Conservation (phyloP, 1,140 invertebrate genomes). For the Hylaeus anthracinus region DNA sequence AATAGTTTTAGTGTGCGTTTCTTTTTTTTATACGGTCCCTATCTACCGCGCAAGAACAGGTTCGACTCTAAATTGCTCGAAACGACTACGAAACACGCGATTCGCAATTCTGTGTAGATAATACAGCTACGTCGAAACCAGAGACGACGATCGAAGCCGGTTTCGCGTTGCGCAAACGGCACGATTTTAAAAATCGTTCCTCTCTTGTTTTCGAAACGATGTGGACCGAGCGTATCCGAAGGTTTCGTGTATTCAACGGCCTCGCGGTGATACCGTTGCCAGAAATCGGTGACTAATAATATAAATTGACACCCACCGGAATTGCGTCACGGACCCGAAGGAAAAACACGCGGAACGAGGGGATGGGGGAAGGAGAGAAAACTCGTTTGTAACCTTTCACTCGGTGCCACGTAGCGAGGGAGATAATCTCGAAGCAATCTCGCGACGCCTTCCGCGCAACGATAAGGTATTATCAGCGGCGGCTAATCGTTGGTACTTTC, state of each 20-base stretch:
- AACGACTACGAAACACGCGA: too few species aligned
- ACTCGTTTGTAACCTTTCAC: constrained; percentile 66
- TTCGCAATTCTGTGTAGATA: too few species aligned
- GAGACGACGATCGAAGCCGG: not conserved
- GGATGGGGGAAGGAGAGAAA: constrained; percentile 26
- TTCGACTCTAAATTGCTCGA: too few species aligned
- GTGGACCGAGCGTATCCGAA: too few species aligned
- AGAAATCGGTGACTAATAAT: constrained; percentile 49
- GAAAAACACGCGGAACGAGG: constrained; percentile 11
- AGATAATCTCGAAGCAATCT: constrained; percentile 52
- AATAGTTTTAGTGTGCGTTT: too few species aligned
- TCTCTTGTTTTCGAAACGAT: not conserved
- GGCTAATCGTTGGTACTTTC: constrained; percentile 28
- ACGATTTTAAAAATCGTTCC: not conserved
- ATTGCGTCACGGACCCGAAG: constrained; percentile 43
- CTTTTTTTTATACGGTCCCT: too few species aligned
- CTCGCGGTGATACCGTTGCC: constrained; percentile 29
- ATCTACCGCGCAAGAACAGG: too few species aligned
- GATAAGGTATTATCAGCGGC: constrained; percentile 48
- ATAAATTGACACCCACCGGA: constrained; percentile 68
- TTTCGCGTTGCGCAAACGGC: not conserved
- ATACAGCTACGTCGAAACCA: not conserved
- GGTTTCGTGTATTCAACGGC: constrained; percentile 11
- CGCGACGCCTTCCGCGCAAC: constrained; percentile 33
- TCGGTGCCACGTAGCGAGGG: constrained; percentile 28